Evolutionary conservation across 2,113 vertebrate species (phyloP).

Genomic region (Gila orcuttii): DNA sequence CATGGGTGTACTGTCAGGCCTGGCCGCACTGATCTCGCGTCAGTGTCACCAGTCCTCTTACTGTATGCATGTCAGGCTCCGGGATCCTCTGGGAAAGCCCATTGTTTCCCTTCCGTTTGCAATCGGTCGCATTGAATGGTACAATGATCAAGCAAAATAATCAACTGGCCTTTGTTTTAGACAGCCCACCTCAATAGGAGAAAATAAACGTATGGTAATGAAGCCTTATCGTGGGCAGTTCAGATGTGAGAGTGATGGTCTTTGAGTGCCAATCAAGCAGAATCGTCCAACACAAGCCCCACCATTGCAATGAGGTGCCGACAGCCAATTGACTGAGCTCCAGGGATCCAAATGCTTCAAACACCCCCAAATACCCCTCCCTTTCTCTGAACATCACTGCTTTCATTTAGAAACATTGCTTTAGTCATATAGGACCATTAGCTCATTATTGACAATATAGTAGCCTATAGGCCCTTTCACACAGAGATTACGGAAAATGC

Average conservation of each 20-base stretch:
- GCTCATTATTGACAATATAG: neutral
- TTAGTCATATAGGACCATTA: neutral
- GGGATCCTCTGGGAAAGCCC: constrained; percentile 59
- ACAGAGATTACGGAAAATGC: too few species aligned
- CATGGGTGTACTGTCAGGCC: constrained; percentile 65
- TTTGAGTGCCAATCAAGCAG: constrained; percentile 64
- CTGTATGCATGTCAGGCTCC: constrained; percentile 62
- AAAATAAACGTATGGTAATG: constrained; percentile 80
- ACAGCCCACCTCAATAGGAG: constrained; percentile 64
- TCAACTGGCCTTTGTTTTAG: constrained; percentile 74
- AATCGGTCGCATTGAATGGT: constrained; percentile 67
- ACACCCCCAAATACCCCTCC: neutral
- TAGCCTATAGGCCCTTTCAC: neutral
- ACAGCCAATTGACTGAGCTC: constrained; percentile 67
- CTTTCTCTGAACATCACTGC: neutral
- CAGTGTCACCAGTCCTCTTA: constrained; percentile 54
- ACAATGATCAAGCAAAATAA: constrained; percentile 76
- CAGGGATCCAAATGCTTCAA: constrained; percentile 64
- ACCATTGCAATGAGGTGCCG: constrained; percentile 48
- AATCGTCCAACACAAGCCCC: constrained; percentile 38
- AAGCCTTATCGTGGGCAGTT: constrained; percentile 75
- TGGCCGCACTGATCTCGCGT: constrained; percentile 65
- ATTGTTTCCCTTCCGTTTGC: constrained; percentile 60
- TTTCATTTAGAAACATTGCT: neutral
- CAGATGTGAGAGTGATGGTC: constrained; percentile 73